Evolutionary conservation across 2,888 invertebrate species (phyloP).

Genomic region (Hypomecis atomaria): DNA sequence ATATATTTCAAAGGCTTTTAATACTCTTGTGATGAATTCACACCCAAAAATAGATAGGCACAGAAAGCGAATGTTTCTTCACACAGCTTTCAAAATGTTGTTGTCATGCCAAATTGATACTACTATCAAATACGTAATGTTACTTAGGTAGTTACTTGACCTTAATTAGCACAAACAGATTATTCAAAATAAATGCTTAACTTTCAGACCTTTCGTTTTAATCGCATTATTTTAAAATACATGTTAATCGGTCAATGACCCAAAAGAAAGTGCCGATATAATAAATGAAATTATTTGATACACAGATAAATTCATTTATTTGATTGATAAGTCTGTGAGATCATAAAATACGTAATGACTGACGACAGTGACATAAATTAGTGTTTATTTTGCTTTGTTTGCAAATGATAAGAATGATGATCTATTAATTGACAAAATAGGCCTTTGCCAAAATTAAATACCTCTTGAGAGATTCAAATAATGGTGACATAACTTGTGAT

Average conservation of each 20-base stretch:
- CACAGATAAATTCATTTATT: not conserved
- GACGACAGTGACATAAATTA: no score
- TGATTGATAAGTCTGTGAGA: conserved; percentile 3
- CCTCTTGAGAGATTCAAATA: no score
- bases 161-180: not conserved
- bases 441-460: no score
- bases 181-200: not conserved
- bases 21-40: conserved; percentile 33
- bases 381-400: no score
- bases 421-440: no score
- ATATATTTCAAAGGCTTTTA: conserved; percentile 17
- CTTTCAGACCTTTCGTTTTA: not conserved
- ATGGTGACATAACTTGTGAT: no score
- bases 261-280: conserved; percentile 22
- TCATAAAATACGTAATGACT: not conserved
- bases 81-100: not conserved
- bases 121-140: not conserved
- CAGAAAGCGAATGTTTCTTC: not conserved
- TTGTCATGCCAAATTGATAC: not conserved
- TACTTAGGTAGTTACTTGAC: not conserved
- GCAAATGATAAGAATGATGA: no score
- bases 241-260: conserved; percentile 34
- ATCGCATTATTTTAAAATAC: conserved; percentile 9
- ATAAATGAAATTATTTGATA: conserved; percentile 5
- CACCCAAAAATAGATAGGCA: conserved; percentile 23